Percentiles rank a stretch among this genome's conserved stretches.
Evolutionary conservation across 2,888 invertebrate genomes (phyloP).

Genomic region (Drosophila recens): DNA sequence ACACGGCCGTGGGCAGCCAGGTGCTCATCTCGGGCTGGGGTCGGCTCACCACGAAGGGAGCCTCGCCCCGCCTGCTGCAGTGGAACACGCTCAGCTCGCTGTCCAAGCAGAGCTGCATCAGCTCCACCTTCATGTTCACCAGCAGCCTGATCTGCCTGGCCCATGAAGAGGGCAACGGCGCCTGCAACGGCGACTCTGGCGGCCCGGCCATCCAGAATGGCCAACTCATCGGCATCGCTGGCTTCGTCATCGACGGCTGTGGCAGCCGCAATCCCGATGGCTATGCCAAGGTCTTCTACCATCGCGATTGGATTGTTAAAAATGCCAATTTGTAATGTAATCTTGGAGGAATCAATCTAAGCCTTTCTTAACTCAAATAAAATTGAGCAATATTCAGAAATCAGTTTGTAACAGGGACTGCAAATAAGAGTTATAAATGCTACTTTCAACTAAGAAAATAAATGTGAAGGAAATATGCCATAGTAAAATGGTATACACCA

Average conservation of each 20-base stretch:
- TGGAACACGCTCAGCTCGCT: slow-evolving; percentile 11
- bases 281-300: slow-evolving; percentile 26
- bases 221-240: slow-evolving; percentile 10
- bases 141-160: slow-evolving; percentile 16
- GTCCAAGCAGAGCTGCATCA: slow-evolving; percentile 3
- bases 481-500: no score
- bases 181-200: slow-evolving; percentile 17
- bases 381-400: not conserved
- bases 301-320: slow-evolving; percentile 9
- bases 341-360: not conserved
- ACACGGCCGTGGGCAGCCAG: not conserved
- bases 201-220: slow-evolving; percentile 15
- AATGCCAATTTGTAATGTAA: not conserved
- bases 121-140: slow-evolving; percentile 13
- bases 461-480: no score
- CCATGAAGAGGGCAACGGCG: slow-evolving; percentile 9
- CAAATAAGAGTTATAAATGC: no score
- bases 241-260: slow-evolving; percentile 10
- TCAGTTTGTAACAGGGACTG: no score
- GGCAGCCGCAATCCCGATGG: slow-evolving; percentile 17
- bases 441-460: no score
- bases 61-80: not conserved
- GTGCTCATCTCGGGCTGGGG: slow-evolving; percentile 24
- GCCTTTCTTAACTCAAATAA: not conserved
- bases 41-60: slow-evolving; percentile 2